Conservation (phyloP, 1,140 invertebrate genomes). For the Hermetia illucens region DNA sequence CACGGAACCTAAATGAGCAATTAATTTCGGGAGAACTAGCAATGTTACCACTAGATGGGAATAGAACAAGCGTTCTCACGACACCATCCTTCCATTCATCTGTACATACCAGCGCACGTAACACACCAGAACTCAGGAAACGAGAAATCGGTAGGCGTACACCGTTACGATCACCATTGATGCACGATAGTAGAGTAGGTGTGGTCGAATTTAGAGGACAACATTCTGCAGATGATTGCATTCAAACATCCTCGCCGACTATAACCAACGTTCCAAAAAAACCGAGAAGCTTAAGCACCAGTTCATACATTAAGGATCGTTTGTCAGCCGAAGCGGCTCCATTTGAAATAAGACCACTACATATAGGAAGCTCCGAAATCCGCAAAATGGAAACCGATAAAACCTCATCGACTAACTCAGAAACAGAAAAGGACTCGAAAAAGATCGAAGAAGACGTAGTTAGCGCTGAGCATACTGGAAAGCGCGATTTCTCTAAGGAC, state of each 20-base stretch:
- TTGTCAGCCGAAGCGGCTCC: too few relatives aligned
- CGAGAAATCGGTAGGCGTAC: background rate
- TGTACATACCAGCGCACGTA: background rate
- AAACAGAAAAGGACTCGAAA: slow-evolving; percentile 2
- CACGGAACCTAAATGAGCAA: slow-evolving; percentile 3
- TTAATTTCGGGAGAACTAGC: slow-evolving; percentile 1
- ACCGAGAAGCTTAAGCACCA: slow-evolving; percentile 7
- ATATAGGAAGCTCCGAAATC: too few relatives aligned
- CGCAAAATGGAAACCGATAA: background rate
- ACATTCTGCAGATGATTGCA: slow-evolving; percentile 7
- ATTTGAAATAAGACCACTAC: too few relatives aligned
- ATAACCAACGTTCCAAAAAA: slow-evolving; percentile 2
- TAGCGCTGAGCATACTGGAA: background rate
- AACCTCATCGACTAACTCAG: background rate
- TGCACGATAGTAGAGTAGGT: background rate
- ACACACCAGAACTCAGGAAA: background rate
- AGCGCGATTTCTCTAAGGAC: background rate
- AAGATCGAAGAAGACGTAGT: background rate
- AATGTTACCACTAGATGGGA: background rate
- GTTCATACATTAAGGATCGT: slow-evolving; percentile 2
- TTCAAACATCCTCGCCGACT: background rate
- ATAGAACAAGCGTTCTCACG: background rate
- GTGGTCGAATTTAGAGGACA: background rate
- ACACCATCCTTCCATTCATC: background rate
- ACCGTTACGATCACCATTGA: background rate